Base-by-base conservation (phyloP, 1,140 invertebrate species). In the Nebria ingens region DNA sequence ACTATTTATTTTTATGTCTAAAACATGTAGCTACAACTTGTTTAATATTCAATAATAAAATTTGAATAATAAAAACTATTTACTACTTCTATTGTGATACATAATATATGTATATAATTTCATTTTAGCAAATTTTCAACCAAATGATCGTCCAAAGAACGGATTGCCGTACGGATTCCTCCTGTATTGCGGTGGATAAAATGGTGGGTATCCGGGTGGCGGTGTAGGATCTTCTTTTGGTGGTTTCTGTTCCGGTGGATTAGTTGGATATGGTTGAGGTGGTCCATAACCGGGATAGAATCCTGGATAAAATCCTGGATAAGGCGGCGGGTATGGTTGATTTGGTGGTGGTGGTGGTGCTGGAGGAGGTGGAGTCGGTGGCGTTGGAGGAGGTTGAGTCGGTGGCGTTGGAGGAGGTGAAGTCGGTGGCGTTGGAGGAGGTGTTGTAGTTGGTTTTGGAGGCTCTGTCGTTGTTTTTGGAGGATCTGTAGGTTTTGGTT, bases 381-480 rank as follows among this genome's bases (percentile, higher is more conserved):
- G 53, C 21, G 29, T 38, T 11, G 29, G 25, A 2, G 53, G 34
- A 2, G 53, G 25, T 19, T 22, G 22, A 40, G 53, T 49, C 13
- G 29, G 21, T 54, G 42, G 21, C 13, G 15, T 21, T 51, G n/a
- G 21, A 15, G 17, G 42, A 23, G 21, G 25, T 22, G 21, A 21
- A n/a, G 45, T 20, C 25, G 4, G 6, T 3, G 2, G 19, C 11
- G 40, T 40, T 19, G 54, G 50, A 56, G 40, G 21, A 9, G 49
- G 22, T 17, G 54, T 51, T 2, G 40, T 22, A 13, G 54, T 22
- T 40, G 53, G 9, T 6, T 49, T 50, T 29, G 45, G 19, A 6
- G 53, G 9, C 4, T 49, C 49, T 29, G 45, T 12, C 13, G 49
- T 56, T 25, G 54, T 45, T 52, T 22, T 21, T 21, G 29, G 20